phyloP scores from a whole-genome alignment of 2,797 vertebrate genomes.

The Brotula barbata region DNA sequence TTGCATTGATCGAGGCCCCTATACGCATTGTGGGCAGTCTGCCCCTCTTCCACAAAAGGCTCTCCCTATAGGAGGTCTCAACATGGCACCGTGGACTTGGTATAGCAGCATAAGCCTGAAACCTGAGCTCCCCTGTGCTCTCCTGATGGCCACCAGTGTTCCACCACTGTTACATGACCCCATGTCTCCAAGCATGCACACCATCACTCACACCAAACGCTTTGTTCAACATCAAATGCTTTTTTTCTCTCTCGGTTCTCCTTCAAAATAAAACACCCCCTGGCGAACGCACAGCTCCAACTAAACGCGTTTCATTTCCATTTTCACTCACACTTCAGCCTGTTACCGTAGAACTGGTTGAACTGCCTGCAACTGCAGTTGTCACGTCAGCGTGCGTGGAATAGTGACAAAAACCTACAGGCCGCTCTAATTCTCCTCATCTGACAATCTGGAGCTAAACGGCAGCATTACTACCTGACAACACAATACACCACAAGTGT shows the following conservation, averaged over 20 bases:
- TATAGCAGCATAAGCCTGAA: slow-evolving; percentile 49
- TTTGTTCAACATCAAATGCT: not conserved
- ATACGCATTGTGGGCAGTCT: too few species aligned
- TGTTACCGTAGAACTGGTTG: not conserved
- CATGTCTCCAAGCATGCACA: not conserved
- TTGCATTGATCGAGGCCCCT: slow-evolving; percentile 3
- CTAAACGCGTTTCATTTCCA: too few species aligned
- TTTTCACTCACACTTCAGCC: not conserved
- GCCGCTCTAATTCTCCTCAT: too few species aligned
- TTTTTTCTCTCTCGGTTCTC: too few species aligned
- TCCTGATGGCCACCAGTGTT: slow-evolving; percentile 5
- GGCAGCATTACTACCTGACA: not conserved
- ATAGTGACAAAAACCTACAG: too few species aligned
- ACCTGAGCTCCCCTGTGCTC: slow-evolving; percentile 41
- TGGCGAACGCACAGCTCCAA: too few species aligned
- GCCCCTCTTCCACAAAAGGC: slow-evolving; percentile 20
- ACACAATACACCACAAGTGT: too few species aligned
- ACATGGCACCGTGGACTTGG: slow-evolving; percentile 14
- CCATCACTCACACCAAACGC: not conserved
- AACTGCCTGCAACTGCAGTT: slow-evolving; percentile 5
- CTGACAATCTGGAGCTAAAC: slow-evolving; percentile 9
- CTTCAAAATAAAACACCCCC: too few species aligned
- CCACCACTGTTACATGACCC: slow-evolving; percentile 49
- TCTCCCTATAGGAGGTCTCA: slow-evolving; percentile 30
- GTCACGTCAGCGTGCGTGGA: too few species aligned